These are phyloP conservation scores for Drosophila gunungcola DNA, from an alignment of 1,140 invertebrate species.

Conservation along the genomic window DNA sequence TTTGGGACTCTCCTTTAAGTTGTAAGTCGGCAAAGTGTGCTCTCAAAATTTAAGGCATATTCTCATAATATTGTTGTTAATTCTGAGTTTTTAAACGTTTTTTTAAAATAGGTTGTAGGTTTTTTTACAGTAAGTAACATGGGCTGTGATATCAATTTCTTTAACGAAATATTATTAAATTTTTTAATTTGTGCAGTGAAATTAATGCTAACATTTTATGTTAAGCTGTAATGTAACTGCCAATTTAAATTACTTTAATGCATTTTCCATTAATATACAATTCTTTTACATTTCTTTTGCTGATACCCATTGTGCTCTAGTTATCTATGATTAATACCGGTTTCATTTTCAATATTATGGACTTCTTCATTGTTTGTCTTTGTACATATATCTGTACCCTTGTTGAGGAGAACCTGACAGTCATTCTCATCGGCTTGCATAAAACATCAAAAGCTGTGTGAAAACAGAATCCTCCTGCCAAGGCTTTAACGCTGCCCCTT, in stretches of 20 bases:
- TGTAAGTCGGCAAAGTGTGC: slow-evolving; percentile 13
- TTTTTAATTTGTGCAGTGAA: no score
- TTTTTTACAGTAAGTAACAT: no score
- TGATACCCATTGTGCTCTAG: slow-evolving; percentile 14
- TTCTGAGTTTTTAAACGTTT: no score
- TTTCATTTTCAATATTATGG: slow-evolving; percentile 21
- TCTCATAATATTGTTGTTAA: not conserved
- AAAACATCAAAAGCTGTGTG: slow-evolving; percentile 77
- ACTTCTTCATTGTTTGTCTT: slow-evolving; percentile 6
- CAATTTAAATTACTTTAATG: no score
- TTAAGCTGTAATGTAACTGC: no score
- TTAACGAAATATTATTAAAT: no score
- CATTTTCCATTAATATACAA: no score
- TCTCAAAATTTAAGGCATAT: not conserved
- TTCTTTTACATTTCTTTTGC: not conserved
- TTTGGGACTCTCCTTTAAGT: slow-evolving; percentile 12
- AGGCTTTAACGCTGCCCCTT: slow-evolving; percentile 12
- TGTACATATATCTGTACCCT: slow-evolving; percentile 29
- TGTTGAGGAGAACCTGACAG: slow-evolving; percentile 26
- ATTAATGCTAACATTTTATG: no score
- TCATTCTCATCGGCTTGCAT: slow-evolving; percentile 53
- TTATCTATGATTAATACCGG: slow-evolving; percentile 1
- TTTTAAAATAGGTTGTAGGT: no score
- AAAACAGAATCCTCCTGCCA: slow-evolving; percentile 54
- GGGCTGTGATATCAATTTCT: no score